Evolutionary conservation across 2,888 invertebrate genomes (phyloP).

Genomic region (Callyntrura sp.): DNA sequence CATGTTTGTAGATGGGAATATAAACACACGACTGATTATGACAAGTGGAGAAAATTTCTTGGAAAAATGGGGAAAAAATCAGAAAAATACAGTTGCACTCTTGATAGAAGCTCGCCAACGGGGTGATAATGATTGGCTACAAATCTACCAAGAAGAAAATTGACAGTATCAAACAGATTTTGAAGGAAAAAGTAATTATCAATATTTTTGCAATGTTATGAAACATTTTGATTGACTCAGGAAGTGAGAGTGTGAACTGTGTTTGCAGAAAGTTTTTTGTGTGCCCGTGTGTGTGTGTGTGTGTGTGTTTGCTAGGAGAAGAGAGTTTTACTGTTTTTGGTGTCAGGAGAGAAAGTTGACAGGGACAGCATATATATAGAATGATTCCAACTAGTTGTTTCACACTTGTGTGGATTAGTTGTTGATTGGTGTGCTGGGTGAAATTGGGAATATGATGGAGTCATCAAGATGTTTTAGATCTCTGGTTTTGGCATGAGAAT

Average conservation of each 20-base stretch:
- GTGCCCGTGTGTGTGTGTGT: neutral
- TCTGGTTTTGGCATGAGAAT: slow-evolving; percentile 71
- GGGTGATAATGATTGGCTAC: neutral
- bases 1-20: neutral
- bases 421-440: neutral
- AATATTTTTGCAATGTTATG: slow-evolving; percentile 33
- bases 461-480: neutral
- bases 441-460: slow-evolving; percentile 25
- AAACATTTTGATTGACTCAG: neutral
- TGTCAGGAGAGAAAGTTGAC: neutral
- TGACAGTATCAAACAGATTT: slow-evolving; percentile 2
- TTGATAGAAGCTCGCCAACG: neutral
- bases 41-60: slow-evolving; percentile 58
- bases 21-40: slow-evolving; percentile 29
- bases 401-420: neutral
- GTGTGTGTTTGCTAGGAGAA: no score
- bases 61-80: neutral
- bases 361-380: neutral
- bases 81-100: slow-evolving; percentile 15
- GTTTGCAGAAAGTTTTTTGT: neutral
- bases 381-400: neutral
- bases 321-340: slow-evolving; percentile 27
- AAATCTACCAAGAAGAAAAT: neutral
- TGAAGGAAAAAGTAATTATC: slow-evolving; percentile 19
- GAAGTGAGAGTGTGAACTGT: neutral